Conservation (phyloP, 2,797 vertebrate species). For the Microctenopoma stevenorrisi region DNA sequence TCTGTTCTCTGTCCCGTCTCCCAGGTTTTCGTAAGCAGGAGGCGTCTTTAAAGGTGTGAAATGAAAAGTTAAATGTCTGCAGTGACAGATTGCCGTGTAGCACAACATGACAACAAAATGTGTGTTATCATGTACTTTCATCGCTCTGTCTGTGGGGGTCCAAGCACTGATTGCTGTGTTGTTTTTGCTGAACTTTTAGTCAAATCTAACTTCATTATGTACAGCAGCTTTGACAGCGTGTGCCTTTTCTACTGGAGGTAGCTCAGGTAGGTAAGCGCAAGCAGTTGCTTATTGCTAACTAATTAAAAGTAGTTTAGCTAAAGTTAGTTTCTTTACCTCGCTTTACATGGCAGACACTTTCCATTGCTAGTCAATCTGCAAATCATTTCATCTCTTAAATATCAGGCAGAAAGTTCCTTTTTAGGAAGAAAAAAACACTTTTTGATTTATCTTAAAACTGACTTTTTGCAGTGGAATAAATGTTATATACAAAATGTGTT, state of each 20-base stretch:
- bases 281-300: too few relatives aligned
- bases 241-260: background rate
- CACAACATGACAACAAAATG: slow-evolving; percentile 28
- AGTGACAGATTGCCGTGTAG: slow-evolving; percentile 12
- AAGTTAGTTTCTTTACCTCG: too few relatives aligned
- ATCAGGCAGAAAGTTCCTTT: too few relatives aligned
- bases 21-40: slow-evolving; percentile 38
- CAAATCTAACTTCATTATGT: slow-evolving; percentile 1
- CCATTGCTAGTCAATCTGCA: too few relatives aligned
- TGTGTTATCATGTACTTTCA: slow-evolving; percentile 18
- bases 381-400: too few relatives aligned
- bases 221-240: background rate
- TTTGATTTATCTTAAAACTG: too few relatives aligned
- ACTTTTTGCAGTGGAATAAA: too few relatives aligned
- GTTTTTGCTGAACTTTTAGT: slow-evolving; percentile 9
- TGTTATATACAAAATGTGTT: background rate
- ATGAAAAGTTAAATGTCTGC: slow-evolving; percentile 5
- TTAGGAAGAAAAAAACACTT: too few relatives aligned
- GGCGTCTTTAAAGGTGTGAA: slow-evolving; percentile 19
- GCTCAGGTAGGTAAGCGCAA: too few relatives aligned
- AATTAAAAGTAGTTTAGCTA: too few relatives aligned
- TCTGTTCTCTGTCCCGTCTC: background rate
- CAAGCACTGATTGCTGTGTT: background rate
- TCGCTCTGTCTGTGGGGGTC: background rate
- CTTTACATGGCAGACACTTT: too few relatives aligned